Evolutionary conservation across 2,888 invertebrate genomes (phyloP).

Genomic region (Griposia aprilina): DNA sequence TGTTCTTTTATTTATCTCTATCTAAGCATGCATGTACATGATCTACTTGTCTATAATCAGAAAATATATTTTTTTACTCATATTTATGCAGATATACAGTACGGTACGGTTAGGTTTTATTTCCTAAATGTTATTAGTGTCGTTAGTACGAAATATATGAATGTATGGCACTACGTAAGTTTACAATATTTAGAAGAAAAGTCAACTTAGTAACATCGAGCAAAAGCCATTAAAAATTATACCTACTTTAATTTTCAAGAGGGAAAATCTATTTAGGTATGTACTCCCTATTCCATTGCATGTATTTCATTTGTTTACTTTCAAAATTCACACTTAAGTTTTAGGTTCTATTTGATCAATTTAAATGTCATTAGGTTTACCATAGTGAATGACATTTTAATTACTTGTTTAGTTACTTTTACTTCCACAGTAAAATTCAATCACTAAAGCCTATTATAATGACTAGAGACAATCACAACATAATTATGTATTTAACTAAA

Average conservation of each 20-base stretch:
- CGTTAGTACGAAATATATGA: neutral
- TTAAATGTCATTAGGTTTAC: conserved; percentile 12
- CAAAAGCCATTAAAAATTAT: neutral
- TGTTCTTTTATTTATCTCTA: conserved; percentile 13
- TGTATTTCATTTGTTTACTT: neutral
- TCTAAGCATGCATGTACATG: neutral
- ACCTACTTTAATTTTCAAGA: neutral
- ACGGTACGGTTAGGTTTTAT: neutral
- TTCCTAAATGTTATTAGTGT: neutral
- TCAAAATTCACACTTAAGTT: conserved; percentile 1
- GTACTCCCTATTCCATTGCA: neutral
- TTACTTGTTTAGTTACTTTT: neutral
- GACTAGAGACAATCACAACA: neutral
- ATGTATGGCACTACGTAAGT: neutral
- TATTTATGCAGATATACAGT: neutral
- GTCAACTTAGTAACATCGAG: neutral
- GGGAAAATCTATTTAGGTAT: neutral
- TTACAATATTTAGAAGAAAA: neutral
- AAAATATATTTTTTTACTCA: neutral
- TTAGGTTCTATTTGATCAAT: conserved; percentile 8
- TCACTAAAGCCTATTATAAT: neutral
- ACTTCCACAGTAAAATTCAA: neutral
- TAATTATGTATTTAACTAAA: neutral
- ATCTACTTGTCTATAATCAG: neutral
- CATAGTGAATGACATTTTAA: conserved; percentile 23